Evolutionary conservation across 37 sponge, comb jelly and placozoan genomes (phyloP).

Genomic region (Crambe crambe): DNA sequence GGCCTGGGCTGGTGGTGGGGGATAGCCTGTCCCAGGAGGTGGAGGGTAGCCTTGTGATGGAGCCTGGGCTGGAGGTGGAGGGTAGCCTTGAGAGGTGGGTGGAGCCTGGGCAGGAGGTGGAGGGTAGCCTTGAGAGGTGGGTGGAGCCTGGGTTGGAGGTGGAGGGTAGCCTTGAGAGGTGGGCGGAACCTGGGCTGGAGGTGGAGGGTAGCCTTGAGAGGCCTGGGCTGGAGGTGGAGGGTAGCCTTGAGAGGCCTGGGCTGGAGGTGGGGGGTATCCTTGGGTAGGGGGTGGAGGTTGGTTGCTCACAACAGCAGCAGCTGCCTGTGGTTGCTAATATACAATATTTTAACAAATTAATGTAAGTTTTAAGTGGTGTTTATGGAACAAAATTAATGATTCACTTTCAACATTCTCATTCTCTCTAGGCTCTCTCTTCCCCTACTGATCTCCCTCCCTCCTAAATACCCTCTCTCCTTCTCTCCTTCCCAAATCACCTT

Average conservation of each 20-base stretch:
- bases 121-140: conserved; percentile 13
- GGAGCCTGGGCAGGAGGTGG: conserved; percentile 5
- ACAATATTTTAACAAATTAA: too few species aligned
- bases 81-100: background rate
- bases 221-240: background rate
- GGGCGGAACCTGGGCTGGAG: background rate
- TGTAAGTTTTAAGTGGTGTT: too few species aligned
- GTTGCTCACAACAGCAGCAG: too few species aligned
- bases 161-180: conserved; percentile 14
- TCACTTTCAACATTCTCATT: too few species aligned
- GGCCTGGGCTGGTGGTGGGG: conserved; percentile 8
- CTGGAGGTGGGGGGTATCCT: background rate
- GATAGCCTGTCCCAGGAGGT: background rate
- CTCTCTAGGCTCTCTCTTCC: too few species aligned
- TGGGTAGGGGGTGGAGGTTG: conserved; percentile 30
- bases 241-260: background rate
- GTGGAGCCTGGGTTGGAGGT: background rate
- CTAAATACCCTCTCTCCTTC: too few species aligned
- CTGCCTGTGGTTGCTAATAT: too few species aligned
- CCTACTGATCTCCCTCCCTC: too few species aligned
- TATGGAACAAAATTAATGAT: too few species aligned
- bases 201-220: background rate
- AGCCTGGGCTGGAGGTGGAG: too few species aligned
- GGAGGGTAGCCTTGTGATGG: too few species aligned
- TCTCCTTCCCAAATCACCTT: too few species aligned